phyloP scores from a whole-genome alignment of 2,888 invertebrate genomes.

The Neelides folsomi region DNA sequence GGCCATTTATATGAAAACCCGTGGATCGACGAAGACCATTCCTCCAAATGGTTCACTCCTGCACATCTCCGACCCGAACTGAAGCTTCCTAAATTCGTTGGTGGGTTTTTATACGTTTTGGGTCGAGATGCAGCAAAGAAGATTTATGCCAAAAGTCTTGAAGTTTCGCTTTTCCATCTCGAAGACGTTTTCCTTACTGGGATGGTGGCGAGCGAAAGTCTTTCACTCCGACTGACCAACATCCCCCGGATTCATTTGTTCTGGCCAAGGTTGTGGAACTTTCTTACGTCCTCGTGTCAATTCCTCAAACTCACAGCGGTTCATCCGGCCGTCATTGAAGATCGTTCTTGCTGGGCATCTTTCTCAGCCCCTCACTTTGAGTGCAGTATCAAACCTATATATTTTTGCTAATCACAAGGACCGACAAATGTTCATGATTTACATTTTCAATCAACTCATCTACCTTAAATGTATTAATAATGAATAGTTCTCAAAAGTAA shows the following conservation, averaged over 20 bases:
- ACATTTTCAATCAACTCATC: no score
- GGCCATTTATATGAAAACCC: conserved; percentile 35
- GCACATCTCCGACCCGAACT: conserved; percentile 31
- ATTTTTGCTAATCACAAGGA: conserved; percentile 2
- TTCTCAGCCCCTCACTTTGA: conserved; percentile 4
- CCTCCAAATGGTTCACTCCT: conserved; percentile 36
- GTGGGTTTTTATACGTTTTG: conserved; percentile 36
- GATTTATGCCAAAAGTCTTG: conserved; percentile 32
- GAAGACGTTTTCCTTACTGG: conserved; percentile 38
- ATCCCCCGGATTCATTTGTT: conserved; percentile 13
- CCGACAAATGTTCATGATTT: no score
- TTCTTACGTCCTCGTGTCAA: conserved; percentile 7
- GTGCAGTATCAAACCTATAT: conserved; percentile 6
- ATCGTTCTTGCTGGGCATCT: conserved; percentile 8
- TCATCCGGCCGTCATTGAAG: neutral
- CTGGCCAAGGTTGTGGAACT: conserved; percentile 6
- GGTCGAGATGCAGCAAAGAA: conserved; percentile 31
- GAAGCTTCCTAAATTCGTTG: conserved; percentile 35
- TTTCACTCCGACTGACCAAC: conserved; percentile 17
- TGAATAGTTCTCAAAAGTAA: no score
- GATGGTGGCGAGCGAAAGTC: conserved; percentile 19
- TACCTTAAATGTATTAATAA: no score
- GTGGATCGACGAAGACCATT: conserved; percentile 33
- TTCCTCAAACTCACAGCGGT: conserved; percentile 5
- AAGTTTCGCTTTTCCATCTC: conserved; percentile 34